These are phyloP conservation scores for Andricus curvator DNA, from an alignment of 2,888 invertebrate species.

Conservation along the genomic window DNA sequence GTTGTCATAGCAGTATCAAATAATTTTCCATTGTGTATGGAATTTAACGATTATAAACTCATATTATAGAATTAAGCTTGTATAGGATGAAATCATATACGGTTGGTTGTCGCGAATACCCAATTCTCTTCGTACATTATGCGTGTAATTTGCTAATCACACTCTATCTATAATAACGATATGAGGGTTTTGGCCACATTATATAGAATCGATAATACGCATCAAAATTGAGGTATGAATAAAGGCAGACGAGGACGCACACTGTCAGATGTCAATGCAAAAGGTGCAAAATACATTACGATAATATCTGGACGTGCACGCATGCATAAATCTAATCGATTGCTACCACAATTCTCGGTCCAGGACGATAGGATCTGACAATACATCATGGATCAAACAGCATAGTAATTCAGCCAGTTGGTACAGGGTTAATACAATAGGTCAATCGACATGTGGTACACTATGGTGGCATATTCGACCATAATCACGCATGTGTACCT, in stretches of 20 bases:
- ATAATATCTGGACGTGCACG: conserved; percentile 23
- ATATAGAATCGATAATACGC: conserved; percentile 3
- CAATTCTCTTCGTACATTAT: neutral
- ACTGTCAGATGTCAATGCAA: conserved; percentile 5
- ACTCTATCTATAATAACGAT: conserved; percentile 29
- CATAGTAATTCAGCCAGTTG: conserved; percentile 48
- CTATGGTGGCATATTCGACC: conserved; percentile 27
- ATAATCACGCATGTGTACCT: conserved; percentile 28
- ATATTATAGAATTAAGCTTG: neutral
- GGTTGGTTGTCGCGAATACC: neutral
- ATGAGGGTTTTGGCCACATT: conserved; percentile 7
- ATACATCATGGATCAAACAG: conserved; percentile 43
- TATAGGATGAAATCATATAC: neutral
- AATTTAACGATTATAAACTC: neutral
- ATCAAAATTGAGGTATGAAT: conserved; percentile 22
- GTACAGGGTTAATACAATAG: conserved; percentile 42
- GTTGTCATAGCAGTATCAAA: neutral
- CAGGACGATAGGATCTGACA: conserved; percentile 45
- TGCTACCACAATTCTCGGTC: conserved; percentile 43
- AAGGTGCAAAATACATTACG: conserved; percentile 35
- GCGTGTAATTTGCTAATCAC: conserved; percentile 20
- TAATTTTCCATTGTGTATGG: neutral
- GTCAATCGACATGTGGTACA: conserved; percentile 42
- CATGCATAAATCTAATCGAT: conserved; percentile 48
- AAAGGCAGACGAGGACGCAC: neutral